These are phyloP conservation scores for Corythornis leucogaster DNA, from an alignment of 2,797 vertebrate species.

Conservation along the genomic window DNA sequence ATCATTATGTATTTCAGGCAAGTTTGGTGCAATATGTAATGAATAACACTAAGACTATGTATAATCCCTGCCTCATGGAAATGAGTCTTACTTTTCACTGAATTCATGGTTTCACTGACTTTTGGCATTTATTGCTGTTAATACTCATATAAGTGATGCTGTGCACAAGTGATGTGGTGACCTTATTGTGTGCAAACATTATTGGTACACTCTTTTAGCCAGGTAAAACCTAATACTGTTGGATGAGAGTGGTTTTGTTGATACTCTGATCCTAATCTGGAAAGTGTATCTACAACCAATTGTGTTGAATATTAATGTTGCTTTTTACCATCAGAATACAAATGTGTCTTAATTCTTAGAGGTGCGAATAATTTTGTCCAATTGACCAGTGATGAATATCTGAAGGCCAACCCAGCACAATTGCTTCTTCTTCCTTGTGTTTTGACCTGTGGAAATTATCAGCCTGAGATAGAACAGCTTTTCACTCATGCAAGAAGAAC, in stretches of 20 bases:
- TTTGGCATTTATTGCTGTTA: not conserved
- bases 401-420: not conserved
- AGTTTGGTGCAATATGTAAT: not conserved
- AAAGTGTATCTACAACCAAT: not conserved
- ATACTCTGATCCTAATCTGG: not conserved
- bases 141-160: not conserved
- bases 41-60: not conserved
- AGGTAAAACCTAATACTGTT: not conserved
- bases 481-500: not conserved
- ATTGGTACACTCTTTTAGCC: not conserved
- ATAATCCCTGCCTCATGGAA: not conserved
- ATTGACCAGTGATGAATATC: not conserved
- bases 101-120: not conserved
- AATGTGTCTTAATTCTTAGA: not conserved
- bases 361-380: not conserved
- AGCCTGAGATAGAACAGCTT: not conserved
- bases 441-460: not conserved
- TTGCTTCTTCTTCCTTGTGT: not conserved
- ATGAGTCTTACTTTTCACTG: not conserved
- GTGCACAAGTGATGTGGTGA: not conserved
- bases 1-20: not conserved
- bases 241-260: not conserved
- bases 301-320: not conserved
- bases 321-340: not conserved
- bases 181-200: not conserved